phyloP scores from a whole-genome alignment of 2,797 vertebrate species.

The Agapornis canus region DNA sequence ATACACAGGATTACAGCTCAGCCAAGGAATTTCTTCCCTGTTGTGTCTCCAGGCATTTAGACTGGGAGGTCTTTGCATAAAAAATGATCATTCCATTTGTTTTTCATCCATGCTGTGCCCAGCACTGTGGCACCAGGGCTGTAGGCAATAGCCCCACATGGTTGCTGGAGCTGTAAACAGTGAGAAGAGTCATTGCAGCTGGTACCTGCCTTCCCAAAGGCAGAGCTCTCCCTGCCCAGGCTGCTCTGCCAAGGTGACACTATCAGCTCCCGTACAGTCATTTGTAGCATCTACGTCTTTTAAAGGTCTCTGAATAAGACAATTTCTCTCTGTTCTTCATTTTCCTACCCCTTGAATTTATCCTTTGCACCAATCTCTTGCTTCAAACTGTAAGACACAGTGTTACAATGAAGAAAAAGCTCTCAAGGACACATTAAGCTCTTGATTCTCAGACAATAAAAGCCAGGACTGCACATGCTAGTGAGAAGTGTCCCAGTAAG shows the following conservation, averaged over 20 bases:
- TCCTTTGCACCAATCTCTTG: not conserved
- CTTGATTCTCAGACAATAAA: not conserved
- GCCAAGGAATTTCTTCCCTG: slow-evolving; percentile 47
- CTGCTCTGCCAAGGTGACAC: not conserved
- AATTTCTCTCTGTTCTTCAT: not conserved
- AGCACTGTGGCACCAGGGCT: slow-evolving; percentile 5
- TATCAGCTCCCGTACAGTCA: not conserved
- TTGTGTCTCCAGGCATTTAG: not conserved
- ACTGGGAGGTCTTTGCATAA: slow-evolving; percentile 43
- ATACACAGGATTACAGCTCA: not conserved
- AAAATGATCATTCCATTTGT: slow-evolving; percentile 36
- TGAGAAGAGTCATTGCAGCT: not conserved
- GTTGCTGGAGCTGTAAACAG: not conserved
- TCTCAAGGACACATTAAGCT: not conserved
- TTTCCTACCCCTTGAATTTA: not conserved
- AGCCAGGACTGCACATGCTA: not conserved
- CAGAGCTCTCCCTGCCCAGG: not conserved
- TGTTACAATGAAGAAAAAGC: not conserved
- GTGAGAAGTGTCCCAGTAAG: not conserved
- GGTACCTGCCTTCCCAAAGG: not conserved
- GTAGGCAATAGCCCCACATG: not conserved
- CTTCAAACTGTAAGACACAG: not conserved
- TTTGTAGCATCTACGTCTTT: not conserved
- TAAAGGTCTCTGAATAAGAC: not conserved
- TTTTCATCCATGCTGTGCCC: not conserved